Evolutionary conservation across 2,797 vertebrate species (phyloP).

Genomic region (Mallotus villosus): DNA sequence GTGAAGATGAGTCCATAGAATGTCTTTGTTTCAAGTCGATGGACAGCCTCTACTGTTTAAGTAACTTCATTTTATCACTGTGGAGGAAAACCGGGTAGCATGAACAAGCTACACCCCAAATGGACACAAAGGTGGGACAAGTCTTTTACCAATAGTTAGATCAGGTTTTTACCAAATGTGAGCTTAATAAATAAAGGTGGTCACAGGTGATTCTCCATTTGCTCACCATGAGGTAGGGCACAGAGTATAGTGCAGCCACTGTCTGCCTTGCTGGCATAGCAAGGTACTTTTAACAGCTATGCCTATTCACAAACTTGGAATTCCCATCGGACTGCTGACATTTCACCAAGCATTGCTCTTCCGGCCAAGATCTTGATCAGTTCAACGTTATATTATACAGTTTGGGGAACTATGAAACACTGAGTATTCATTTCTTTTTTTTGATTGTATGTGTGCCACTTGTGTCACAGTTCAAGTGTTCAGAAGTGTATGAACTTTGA

Average conservation of each 20-base stretch:
- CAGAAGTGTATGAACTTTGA: too few relatives aligned
- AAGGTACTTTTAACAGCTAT: not conserved
- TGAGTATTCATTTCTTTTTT: not conserved
- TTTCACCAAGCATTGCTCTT: too few relatives aligned
- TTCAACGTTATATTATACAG: too few relatives aligned
- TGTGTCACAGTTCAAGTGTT: too few relatives aligned
- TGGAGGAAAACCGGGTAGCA: not conserved
- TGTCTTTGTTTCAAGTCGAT: not conserved
- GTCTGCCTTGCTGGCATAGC: too few relatives aligned
- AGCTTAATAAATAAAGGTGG: not conserved
- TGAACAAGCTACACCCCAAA: not conserved
- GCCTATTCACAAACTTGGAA: too few relatives aligned
- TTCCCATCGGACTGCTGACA: too few relatives aligned
- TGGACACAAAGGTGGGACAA: not conserved
- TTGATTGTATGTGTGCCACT: too few relatives aligned
- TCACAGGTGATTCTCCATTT: not conserved
- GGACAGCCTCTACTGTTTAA: not conserved
- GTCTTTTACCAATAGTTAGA: constrained; percentile 2
- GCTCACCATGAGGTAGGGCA: too few relatives aligned
- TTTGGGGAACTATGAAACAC: not conserved
- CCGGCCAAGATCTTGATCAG: not conserved
- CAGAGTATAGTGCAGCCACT: too few relatives aligned
- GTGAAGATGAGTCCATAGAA: not conserved
- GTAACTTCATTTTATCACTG: not conserved
- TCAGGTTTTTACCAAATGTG: not conserved